These are phyloP conservation scores for Drosophila nigrodunni DNA, from an alignment of 1,140 invertebrate species.

Conservation along the genomic window DNA sequence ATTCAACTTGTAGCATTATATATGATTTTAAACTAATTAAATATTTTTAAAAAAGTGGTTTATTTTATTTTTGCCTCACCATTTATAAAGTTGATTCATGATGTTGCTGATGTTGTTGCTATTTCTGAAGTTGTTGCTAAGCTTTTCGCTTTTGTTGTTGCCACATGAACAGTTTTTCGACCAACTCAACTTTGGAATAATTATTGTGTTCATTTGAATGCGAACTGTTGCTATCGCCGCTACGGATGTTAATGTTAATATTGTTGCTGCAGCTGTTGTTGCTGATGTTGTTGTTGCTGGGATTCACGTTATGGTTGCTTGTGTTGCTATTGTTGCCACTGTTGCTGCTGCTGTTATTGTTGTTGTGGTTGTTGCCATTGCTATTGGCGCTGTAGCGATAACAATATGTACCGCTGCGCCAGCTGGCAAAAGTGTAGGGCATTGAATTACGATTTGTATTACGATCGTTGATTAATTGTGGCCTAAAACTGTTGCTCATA, in stretches of 20 bases:
- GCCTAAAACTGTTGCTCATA: constrained; percentile 50
- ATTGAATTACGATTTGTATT: constrained; percentile 54
- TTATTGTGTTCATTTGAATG: constrained; percentile 56
- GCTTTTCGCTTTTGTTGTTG: constrained; percentile 74
- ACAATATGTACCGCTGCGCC: constrained; percentile 72
- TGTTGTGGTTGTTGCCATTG: constrained; percentile 34
- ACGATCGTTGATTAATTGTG: constrained; percentile 53
- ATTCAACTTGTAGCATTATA: neutral
- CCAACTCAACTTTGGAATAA: constrained; percentile 74
- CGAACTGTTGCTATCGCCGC: constrained; percentile 39
- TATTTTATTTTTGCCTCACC: constrained; percentile 48
- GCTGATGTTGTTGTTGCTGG: constrained; percentile 28
- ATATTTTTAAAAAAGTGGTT: neutral
- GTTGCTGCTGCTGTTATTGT: constrained; percentile 31
- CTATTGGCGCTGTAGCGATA: constrained; percentile 52
- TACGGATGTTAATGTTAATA: constrained; percentile 38
- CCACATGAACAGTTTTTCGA: constrained; percentile 74
- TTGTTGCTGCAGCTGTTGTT: constrained; percentile 41
- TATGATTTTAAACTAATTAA: neutral
- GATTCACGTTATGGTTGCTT: constrained; percentile 41
- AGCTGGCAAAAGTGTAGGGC: constrained; percentile 71
- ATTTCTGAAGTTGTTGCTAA: constrained; percentile 38
- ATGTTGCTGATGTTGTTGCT: constrained; percentile 39
- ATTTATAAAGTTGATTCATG: constrained; percentile 61
- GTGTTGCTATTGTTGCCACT: constrained; percentile 29